These are phyloP conservation scores for Tanypteryx hageni DNA, from an alignment of 2,888 invertebrate genomes.

Conservation along the genomic window DNA sequence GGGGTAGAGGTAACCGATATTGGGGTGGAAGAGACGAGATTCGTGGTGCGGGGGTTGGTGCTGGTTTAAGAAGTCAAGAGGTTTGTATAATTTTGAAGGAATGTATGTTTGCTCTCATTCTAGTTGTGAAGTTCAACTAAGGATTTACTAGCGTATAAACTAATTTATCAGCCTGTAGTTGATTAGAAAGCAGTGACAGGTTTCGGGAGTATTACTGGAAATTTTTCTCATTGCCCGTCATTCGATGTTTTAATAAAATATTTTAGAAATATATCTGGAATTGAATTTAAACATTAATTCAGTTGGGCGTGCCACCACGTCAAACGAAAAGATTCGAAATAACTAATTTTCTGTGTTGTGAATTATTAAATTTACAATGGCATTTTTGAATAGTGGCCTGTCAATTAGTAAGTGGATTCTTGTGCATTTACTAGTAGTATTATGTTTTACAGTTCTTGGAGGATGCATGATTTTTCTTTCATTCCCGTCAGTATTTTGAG, in stretches of 20 bases:
- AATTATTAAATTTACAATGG: no score
- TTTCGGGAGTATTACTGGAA: neutral
- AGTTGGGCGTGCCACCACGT: no score
- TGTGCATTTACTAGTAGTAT: no score
- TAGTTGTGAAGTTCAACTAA: neutral
- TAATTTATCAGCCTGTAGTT: constrained; percentile 15
- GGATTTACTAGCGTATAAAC: neutral
- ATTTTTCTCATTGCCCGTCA: neutral
- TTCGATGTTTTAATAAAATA: no score
- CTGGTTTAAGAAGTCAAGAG: constrained; percentile 62
- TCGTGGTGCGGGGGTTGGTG: constrained; percentile 59
- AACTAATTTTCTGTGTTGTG: no score
- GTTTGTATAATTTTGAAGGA: constrained; percentile 34
- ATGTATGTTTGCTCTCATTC: constrained; percentile 14
- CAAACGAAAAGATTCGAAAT: no score
- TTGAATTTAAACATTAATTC: no score
- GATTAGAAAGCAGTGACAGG: neutral
- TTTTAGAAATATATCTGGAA: no score
- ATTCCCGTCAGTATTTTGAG: neutral
- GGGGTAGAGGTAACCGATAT: constrained; percentile 62
- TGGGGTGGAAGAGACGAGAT: constrained; percentile 61
- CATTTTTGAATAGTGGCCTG: no score
- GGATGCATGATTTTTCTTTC: neutral
- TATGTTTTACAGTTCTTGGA: neutral
- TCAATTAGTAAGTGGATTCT: no score